Percentiles rank a stretch among this genome's conserved stretches.
phyloP scores from a whole-genome alignment of 2,113 vertebrate species.

The Pterocles orientalis region DNA sequence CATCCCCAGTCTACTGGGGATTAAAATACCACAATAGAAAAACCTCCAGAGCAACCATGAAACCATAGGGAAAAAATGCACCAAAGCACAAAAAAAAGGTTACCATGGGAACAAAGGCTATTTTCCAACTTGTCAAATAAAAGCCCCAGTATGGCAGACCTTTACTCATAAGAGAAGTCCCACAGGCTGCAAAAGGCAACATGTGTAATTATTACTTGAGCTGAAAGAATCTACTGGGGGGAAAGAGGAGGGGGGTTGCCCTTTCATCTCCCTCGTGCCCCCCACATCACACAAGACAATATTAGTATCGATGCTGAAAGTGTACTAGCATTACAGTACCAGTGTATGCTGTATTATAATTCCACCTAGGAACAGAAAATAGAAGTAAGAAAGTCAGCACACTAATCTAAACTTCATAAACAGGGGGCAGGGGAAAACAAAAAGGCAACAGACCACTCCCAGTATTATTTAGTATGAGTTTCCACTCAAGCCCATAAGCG shows the following conservation, averaged over 20 bases:
- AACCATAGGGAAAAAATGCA: constrained; percentile 60
- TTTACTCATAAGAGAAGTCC: constrained; percentile 51
- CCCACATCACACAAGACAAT: not conserved
- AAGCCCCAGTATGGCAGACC: constrained; percentile 59
- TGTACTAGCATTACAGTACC: fast-evolving
- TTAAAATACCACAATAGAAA: constrained; percentile 55
- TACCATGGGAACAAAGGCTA: constrained; percentile 68
- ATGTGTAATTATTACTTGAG: constrained; percentile 10
- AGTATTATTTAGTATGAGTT: not conserved
- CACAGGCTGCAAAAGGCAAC: constrained; percentile 5
- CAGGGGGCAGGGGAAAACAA: fast-evolving
- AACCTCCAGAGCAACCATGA: constrained; percentile 62
- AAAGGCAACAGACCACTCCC: not conserved
- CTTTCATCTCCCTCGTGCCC: not conserved
- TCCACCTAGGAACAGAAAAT: not conserved
- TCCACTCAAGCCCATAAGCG: not conserved
- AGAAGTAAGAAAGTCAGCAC: not conserved
- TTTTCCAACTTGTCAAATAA: constrained; percentile 67
- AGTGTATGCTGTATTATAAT: not conserved
- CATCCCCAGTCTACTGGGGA: not conserved
- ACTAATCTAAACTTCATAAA: not conserved
- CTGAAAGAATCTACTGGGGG: not conserved
- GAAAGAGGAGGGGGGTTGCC: not conserved
- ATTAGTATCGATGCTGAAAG: not conserved
- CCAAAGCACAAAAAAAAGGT: constrained; percentile 57